These are phyloP conservation scores for Potorous gilbertii DNA, from an alignment of 2,797 vertebrate species.

Conservation along the genomic window DNA sequence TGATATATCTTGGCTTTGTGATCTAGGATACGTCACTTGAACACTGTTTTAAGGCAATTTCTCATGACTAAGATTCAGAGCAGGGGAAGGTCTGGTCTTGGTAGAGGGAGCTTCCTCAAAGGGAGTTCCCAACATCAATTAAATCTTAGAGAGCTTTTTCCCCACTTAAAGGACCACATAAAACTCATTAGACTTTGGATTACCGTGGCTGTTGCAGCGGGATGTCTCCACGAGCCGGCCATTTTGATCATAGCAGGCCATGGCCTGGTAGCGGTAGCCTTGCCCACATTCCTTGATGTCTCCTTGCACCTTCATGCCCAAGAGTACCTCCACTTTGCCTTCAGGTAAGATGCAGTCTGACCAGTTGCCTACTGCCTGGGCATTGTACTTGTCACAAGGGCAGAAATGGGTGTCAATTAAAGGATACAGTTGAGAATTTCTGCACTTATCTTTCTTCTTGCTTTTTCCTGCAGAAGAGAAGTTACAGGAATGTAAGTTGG, in stretches of 20 bases:
- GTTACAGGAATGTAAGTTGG: constrained; percentile 27
- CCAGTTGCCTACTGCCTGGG: constrained; percentile 97
- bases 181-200: background rate
- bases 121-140: background rate
- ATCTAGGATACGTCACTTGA: background rate
- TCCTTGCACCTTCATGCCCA: constrained; percentile 91
- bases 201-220: constrained; percentile 98
- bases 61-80: background rate
- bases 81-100: background rate
- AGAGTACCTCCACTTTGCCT: constrained; percentile 86
- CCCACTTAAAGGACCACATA: background rate
- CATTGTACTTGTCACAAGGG: constrained; percentile 97
- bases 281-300: constrained; percentile 96
- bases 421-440: constrained; percentile 95
- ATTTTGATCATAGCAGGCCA: constrained; percentile 98
- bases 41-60: background rate
- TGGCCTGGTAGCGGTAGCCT: constrained; percentile 97
- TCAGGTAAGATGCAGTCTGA: constrained; percentile 97
- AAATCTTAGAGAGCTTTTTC: background rate
- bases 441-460: constrained; percentile 98
- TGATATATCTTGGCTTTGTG: background rate
- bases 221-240: constrained; percentile 94
- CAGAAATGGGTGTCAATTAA: constrained; percentile 98
- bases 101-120: background rate
- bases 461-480: constrained; percentile 90